phyloP scores from a whole-genome alignment of 2,113 vertebrate genomes.

The Oncorhynchus kisutch region DNA sequence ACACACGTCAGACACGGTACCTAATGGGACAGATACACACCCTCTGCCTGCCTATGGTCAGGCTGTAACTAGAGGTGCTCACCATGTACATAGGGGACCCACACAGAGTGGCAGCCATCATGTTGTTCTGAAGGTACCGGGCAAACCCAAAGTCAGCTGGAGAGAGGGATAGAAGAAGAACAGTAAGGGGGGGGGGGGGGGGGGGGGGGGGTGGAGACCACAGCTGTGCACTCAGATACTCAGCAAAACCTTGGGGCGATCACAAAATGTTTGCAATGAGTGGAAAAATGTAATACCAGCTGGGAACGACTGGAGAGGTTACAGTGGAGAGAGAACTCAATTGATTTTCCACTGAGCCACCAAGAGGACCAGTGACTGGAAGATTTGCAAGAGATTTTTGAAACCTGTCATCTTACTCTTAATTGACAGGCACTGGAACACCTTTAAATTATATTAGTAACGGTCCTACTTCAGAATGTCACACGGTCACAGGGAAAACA shows the following conservation, averaged over 20 bases:
- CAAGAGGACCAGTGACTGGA: neutral
- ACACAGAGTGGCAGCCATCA: conserved; percentile 96
- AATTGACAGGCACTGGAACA: too few relatives aligned
- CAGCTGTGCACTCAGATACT: neutral
- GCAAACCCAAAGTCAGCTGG: conserved; percentile 97
- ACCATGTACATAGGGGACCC: conserved; percentile 99
- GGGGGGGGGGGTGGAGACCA: neutral
- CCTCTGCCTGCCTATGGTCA: neutral
- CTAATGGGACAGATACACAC: neutral
- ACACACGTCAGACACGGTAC: neutral
- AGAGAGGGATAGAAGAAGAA: neutral
- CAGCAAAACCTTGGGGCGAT: neutral
- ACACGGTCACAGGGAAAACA: too few relatives aligned
- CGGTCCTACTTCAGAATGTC: too few relatives aligned
- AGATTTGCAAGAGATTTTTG: too few relatives aligned
- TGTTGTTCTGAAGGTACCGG: conserved; percentile 95
- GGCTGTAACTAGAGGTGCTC: conserved; percentile 31
- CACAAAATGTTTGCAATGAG: neutral
- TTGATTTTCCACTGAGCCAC: neutral
- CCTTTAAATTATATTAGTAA: too few relatives aligned
- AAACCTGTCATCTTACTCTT: too few relatives aligned
- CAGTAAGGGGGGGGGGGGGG: too few relatives aligned
- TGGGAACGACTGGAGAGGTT: neutral
- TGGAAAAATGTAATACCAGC: neutral
- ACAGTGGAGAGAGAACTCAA: neutral